A percentile compares a stretch with the other conserved stretches of the same genome.
phyloP scores from a whole-genome alignment of 2,113 vertebrate genomes.

The Brachionichthys hirsutus region DNA sequence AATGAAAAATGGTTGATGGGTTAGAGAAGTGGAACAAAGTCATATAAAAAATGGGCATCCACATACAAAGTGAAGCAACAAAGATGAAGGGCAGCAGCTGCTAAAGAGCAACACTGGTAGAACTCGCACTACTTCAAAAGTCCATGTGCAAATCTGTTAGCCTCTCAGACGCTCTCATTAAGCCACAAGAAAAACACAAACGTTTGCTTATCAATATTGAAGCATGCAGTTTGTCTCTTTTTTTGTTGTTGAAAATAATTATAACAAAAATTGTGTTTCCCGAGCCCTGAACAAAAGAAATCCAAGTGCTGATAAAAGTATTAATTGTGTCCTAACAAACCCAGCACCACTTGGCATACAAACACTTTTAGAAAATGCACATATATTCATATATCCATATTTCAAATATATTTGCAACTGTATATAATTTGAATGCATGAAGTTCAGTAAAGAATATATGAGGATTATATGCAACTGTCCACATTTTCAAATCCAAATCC shows the following conservation, averaged over 20 bases:
- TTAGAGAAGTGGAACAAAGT: too few species aligned
- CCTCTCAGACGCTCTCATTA: conserved; percentile 24
- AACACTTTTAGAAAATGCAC: conserved; percentile 73
- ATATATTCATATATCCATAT: conserved; percentile 44
- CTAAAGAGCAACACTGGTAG: too few species aligned
- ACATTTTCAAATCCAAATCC: conserved; percentile 1
- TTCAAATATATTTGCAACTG: conserved; percentile 71
- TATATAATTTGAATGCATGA: conserved; percentile 70
- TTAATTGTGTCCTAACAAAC: conserved; percentile 41
- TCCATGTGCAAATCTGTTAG: conserved; percentile 40
- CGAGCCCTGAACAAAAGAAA: conserved; percentile 31
- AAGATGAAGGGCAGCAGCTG: not conserved
- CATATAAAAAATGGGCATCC: too few species aligned
- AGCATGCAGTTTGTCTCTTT: conserved; percentile 68
- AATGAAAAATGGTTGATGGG: too few species aligned
- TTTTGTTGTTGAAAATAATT: conserved; percentile 26
- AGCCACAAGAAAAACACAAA: conserved; percentile 43
- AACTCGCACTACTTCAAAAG: conserved; percentile 33
- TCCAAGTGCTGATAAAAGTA: conserved; percentile 38
- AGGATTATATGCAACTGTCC: conserved; percentile 47
- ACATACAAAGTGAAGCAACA: not conserved
- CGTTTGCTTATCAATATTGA: conserved; percentile 53
- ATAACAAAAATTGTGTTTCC: conserved; percentile 40
- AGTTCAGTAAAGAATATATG: conserved; percentile 61
- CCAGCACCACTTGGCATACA: conserved; percentile 64